Percentiles rank a stretch among this genome's conserved stretches.
Conservation (phyloP, 1,140 invertebrate genomes). For the Phenacoccus solenopsis region DNA sequence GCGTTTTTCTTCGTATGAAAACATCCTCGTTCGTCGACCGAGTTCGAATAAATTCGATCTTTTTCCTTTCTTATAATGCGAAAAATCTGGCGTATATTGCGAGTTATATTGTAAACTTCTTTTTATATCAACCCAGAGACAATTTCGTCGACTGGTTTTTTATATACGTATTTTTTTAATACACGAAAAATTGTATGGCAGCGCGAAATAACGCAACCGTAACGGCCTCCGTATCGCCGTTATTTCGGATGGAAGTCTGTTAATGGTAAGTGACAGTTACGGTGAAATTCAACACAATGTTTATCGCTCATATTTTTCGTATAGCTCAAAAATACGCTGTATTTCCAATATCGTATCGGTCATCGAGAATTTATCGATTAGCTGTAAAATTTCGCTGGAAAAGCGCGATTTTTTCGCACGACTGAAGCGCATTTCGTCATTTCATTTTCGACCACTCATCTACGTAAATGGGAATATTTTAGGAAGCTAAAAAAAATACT, state of each 20-base stretch:
- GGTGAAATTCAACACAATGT: not conserved
- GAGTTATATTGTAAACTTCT: not conserved
- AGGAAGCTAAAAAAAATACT: constrained; percentile 38
- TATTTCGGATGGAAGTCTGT: not conserved
- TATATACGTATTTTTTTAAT: not conserved
- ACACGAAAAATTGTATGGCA: not conserved
- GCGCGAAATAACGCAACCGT: not conserved
- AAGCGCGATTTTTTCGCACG: not conserved
- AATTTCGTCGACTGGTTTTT: not conserved
- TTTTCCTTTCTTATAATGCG: not conserved
- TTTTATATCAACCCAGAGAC: not conserved
- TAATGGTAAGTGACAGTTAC: not conserved
- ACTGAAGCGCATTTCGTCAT: no score
- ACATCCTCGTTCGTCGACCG: not conserved
- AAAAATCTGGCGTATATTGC: not conserved
- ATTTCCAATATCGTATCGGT: not conserved
- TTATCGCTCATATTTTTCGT: not conserved
- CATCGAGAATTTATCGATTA: not conserved
- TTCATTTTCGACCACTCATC: no score
- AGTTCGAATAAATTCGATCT: not conserved
- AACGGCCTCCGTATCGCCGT: not conserved
- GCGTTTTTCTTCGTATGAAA: not conserved
- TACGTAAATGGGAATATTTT: not conserved
- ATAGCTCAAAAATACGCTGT: not conserved
- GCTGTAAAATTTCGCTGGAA: not conserved